A percentile compares a stretch with the other conserved stretches of the same genome.
These are phyloP conservation scores for Philypnodon macrostomus DNA, from an alignment of 2,797 vertebrate genomes.

Conservation along the genomic window DNA sequence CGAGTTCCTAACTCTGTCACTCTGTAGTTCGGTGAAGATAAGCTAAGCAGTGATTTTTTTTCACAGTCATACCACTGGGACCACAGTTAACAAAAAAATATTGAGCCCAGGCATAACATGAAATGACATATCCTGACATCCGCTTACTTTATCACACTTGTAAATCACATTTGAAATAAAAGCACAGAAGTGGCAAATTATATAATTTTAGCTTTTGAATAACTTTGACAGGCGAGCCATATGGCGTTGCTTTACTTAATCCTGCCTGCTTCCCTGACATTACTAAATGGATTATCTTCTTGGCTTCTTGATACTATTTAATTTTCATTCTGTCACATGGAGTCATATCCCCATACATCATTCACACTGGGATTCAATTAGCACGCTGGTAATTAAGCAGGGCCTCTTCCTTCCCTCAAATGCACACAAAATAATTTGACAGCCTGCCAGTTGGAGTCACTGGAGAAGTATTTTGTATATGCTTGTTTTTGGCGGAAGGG, in stretches of 20 bases:
- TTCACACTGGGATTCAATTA: conserved; percentile 67
- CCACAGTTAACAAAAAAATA: background rate
- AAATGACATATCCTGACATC: conserved; percentile 2
- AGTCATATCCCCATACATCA: conserved; percentile 54
- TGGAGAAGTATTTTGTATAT: background rate
- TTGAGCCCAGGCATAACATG: background rate
- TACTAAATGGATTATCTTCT: conserved; percentile 69
- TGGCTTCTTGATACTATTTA: conserved; percentile 62
- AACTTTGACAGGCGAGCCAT: conserved; percentile 35
- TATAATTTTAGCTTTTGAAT: conserved; percentile 45
- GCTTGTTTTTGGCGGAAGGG: conserved; percentile 4
- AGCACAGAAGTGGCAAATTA: background rate
- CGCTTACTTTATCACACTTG: conserved; percentile 5
- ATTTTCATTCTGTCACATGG: conserved; percentile 54
- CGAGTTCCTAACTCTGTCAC: background rate
- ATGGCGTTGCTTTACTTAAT: conserved; percentile 48
- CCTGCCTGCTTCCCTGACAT: conserved; percentile 50
- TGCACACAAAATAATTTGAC: conserved; percentile 33
- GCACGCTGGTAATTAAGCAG: conserved; percentile 58
- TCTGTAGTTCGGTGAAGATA: background rate
- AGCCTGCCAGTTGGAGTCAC: conserved; percentile 11
- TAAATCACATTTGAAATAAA: conserved; percentile 2
- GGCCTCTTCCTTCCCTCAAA: conserved; percentile 48
- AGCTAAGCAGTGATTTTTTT: background rate
- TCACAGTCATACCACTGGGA: background rate